Evolutionary conservation across 2,113 vertebrate genomes (phyloP).

Genomic region (Columba janthina): DNA sequence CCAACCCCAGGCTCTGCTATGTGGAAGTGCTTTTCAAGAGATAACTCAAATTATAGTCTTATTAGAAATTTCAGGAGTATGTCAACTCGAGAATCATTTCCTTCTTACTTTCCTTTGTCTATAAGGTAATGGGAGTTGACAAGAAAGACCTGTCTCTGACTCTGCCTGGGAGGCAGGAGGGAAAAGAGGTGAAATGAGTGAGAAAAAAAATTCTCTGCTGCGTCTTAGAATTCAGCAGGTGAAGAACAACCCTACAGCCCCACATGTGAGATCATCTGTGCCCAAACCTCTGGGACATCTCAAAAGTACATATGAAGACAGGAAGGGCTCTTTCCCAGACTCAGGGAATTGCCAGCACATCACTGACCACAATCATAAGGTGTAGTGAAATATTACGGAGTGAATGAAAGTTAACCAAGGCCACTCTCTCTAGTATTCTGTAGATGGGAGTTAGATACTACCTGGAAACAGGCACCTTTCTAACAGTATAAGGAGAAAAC

Average conservation of each 20-base stretch:
- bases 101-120: neutral
- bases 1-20: neutral
- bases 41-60: neutral
- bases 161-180: neutral
- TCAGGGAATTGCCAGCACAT: neutral
- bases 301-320: neutral
- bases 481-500: fast-evolving
- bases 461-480: neutral
- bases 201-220: neutral
- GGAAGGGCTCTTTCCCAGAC: neutral
- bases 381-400: neutral
- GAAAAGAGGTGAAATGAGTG: neutral
- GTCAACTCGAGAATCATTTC: neutral
- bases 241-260: neutral
- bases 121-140: neutral
- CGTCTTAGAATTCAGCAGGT: neutral
- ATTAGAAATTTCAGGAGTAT: neutral
- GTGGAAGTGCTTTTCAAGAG: neutral
- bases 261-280: neutral
- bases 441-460: neutral
- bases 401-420: neutral
- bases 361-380: fast-evolving
- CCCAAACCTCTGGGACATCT: neutral
- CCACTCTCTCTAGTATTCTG: neutral
- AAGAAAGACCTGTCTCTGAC: neutral